phyloP scores from a whole-genome alignment of 2,888 invertebrate species.

The Megastigmus dorsalis region DNA sequence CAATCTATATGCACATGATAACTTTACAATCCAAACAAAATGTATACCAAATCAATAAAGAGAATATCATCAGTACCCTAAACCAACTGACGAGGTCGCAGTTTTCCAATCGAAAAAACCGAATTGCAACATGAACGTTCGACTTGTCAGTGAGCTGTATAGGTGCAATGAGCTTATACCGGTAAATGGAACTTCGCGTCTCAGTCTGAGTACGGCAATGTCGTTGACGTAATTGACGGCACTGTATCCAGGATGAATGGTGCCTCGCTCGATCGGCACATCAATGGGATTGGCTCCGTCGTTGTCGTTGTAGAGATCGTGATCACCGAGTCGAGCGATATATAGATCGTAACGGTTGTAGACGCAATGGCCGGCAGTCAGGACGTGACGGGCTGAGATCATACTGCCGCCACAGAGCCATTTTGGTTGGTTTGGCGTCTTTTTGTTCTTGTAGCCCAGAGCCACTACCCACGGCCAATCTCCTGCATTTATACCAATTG shows the following conservation, averaged over 20 bases:
- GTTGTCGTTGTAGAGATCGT: slow-evolving; percentile 80
- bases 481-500: no score
- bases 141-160: no score
- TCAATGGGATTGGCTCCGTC: slow-evolving; percentile 80
- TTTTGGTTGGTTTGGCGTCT: slow-evolving; percentile 70
- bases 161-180: no score
- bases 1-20: no score
- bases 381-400: slow-evolving; percentile 80
- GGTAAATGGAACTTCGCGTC: slow-evolving; percentile 77
- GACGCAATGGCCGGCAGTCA: slow-evolving; percentile 89
- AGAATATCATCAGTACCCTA: no score
- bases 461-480: slow-evolving; percentile 89
- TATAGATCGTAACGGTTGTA: slow-evolving; percentile 69
- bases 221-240: slow-evolving; percentile 82
- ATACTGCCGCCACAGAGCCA: slow-evolving; percentile 82
- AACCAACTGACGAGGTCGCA: no score
- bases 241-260: slow-evolving; percentile 83
- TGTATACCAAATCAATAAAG: no score
- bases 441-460: slow-evolving; percentile 79
- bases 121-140: no score
- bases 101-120: no score
- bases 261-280: slow-evolving; percentile 78
- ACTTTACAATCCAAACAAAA: no score
- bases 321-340: slow-evolving; percentile 85
- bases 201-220: slow-evolving; percentile 84